Evolutionary conservation across 2,113 vertebrate genomes (phyloP).

Genomic region (Silurus meridionalis): DNA sequence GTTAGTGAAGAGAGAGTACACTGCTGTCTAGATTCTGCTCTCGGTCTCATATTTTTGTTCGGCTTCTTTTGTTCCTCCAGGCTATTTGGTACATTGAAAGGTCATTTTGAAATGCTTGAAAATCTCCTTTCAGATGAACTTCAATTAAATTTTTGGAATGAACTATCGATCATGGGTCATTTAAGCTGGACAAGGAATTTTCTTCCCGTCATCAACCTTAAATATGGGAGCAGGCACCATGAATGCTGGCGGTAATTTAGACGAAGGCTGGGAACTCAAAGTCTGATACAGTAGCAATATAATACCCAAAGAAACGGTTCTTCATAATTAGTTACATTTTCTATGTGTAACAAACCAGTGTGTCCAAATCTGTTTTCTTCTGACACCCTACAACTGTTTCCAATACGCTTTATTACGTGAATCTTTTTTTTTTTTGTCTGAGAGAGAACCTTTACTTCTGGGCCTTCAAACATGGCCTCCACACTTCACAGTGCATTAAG

Average conservation of each 20-base stretch:
- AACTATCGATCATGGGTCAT: background rate
- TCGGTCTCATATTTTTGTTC: constrained; percentile 7
- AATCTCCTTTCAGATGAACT: background rate
- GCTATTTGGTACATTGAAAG: background rate
- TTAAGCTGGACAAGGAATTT: constrained; percentile 1
- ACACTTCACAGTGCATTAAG: constrained; percentile 82
- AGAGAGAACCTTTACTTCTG: constrained; percentile 50
- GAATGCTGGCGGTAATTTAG: background rate
- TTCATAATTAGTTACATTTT: constrained; percentile 20
- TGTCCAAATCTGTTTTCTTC: constrained; percentile 15
- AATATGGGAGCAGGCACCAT: constrained; percentile 13
- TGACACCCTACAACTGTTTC: constrained; percentile 14
- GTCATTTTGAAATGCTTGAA: constrained; percentile 20
- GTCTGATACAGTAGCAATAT: constrained; percentile 21
- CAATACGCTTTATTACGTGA: constrained; percentile 6
- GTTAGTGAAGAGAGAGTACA: constrained; percentile 54
- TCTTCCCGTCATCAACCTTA: constrained; percentile 3
- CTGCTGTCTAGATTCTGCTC: constrained; percentile 39
- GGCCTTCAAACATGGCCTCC: constrained; percentile 64
- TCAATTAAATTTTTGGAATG: background rate
- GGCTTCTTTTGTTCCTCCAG: constrained; percentile 19
- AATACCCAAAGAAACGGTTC: constrained; percentile 23
- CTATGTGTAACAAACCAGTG: constrained; percentile 38
- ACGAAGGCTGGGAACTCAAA: constrained; percentile 5
- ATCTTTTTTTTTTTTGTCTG: constrained; percentile 31